Evolutionary conservation across 2,113 vertebrate species (phyloP), one percentile per base, ranked within the genome.

Genomic region (Mustela nigripes): DNA sequence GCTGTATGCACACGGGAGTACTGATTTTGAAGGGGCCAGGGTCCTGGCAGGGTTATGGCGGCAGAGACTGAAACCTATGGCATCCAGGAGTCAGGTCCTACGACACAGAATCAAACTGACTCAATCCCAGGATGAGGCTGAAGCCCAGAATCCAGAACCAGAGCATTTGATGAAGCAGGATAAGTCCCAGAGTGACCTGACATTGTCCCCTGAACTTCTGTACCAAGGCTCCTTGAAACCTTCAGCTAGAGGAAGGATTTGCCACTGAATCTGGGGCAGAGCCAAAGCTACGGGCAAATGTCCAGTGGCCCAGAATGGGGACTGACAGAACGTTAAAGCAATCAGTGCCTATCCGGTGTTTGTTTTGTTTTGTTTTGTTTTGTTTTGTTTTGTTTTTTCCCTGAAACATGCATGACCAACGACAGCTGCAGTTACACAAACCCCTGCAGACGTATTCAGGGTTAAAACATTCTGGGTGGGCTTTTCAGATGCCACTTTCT

Each of bases 111-210:
- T 89, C 22, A 22, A n/a, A 92, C 48, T 24, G 67, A 90, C 53
- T 89, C 18, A 56, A 42, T 73, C 26, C 45, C 48, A 58, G 80
- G 36, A 39, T 63, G 33, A 92, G 76, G 90, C 90, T 92, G n/a
- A 94, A 93, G 76, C 60, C 67, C 26, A 74, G 67, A 89, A 82
- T 63, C 58, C 80, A 79, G 63, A 89, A 94, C 45, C 67, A 22
- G 62, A 28, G 15, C 24, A 69, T 81, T n/a, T 42, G 81, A 78
- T 79, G 48, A 50, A 71, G 63, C 18, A 95, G 58, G 28, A 53
- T 39, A 71, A 56, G 5, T 53, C 81, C 76, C 26, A 58, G 7
- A 63, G 53, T 83, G 82, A 90, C 88, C 65, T 92, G 71, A 79
- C 69, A 42, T 1, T 83, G 60, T 80, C 67, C 10, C 73, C 69